phyloP scores from a whole-genome alignment of 1,140 invertebrate genomes.

The Drosophila gunungcola region DNA sequence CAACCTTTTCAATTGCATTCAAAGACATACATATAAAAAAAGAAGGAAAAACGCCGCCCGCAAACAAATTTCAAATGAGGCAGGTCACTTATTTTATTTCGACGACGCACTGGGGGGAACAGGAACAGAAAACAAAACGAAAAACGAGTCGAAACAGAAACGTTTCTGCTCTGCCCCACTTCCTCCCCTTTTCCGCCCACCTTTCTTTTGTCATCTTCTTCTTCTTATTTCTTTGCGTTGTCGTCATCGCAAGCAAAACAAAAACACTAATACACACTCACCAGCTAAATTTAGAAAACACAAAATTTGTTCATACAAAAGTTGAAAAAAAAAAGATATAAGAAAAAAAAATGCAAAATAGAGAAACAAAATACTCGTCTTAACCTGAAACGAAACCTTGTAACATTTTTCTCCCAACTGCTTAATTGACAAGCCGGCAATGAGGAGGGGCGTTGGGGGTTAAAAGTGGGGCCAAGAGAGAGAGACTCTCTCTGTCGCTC shows the following conservation, averaged over 20 bases:
- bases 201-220: slow-evolving; percentile 17
- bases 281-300: slow-evolving; percentile 78
- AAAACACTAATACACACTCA: slow-evolving; percentile 21
- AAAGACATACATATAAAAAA: slow-evolving; percentile 8
- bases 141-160: slow-evolving; percentile 26
- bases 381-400: slow-evolving; percentile 84
- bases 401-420: slow-evolving; percentile 81
- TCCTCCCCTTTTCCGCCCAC: neutral
- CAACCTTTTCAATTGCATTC: slow-evolving; percentile 50
- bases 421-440: slow-evolving; percentile 62
- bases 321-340: slow-evolving; percentile 53
- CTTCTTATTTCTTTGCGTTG: slow-evolving; percentile 22
- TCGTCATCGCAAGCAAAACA: slow-evolving; percentile 57
- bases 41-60: slow-evolving; percentile 38
- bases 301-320: slow-evolving; percentile 63
- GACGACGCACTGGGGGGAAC: slow-evolving; percentile 29
- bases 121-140: slow-evolving; percentile 4
- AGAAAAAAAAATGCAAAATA: slow-evolving; percentile 38
- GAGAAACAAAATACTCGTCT: slow-evolving; percentile 74
- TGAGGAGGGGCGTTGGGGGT: slow-evolving; percentile 26
- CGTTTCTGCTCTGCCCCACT: slow-evolving; percentile 11
- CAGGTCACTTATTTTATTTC: slow-evolving; percentile 80
- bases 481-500: slow-evolving; percentile 43
- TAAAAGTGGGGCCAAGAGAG: slow-evolving; percentile 27
- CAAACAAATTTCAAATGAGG: slow-evolving; percentile 80